These are phyloP conservation scores for Columba livia DNA, from an alignment of 2,113 vertebrate species.

Conservation along the genomic window DNA sequence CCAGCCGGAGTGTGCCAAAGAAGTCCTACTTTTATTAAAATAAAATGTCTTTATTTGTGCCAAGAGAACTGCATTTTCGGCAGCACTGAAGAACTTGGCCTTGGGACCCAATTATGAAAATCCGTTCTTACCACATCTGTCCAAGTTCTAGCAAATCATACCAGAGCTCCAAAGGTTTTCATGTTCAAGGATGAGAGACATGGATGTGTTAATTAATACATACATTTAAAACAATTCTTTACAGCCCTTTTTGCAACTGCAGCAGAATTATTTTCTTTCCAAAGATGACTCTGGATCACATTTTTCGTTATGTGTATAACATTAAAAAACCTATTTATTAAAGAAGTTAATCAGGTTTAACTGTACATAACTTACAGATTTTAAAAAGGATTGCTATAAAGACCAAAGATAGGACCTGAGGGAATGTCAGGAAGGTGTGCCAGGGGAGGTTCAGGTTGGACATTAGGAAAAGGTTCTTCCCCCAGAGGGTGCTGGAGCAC, in stretches of 20 bases:
- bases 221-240: not conserved
- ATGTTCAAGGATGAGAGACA: not conserved
- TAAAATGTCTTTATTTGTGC: not conserved
- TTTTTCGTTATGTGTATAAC: not conserved
- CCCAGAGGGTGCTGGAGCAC: too few relatives aligned
- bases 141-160: not conserved
- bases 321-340: not conserved
- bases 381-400: not conserved
- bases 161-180: not conserved
- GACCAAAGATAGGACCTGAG: not conserved
- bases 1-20: not conserved
- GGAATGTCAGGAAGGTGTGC: too few relatives aligned
- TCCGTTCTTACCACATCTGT: not conserved
- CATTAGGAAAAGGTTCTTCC: too few relatives aligned
- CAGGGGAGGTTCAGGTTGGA: too few relatives aligned
- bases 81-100: not conserved
- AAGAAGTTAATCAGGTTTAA: not conserved
- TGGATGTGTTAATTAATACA: not conserved
- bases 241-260: not conserved
- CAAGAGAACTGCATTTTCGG: constrained; percentile 17
- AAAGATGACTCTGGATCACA: not conserved
- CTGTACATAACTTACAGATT: not conserved
- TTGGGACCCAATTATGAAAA: not conserved
- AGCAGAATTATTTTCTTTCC: not conserved
- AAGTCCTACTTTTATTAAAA: not conserved